A percentile compares a stretch with the other conserved stretches of the same genome.
These are phyloP conservation scores for Eretmochelys imbricata DNA, from an alignment of 2,113 vertebrate genomes.

Conservation along the genomic window DNA sequence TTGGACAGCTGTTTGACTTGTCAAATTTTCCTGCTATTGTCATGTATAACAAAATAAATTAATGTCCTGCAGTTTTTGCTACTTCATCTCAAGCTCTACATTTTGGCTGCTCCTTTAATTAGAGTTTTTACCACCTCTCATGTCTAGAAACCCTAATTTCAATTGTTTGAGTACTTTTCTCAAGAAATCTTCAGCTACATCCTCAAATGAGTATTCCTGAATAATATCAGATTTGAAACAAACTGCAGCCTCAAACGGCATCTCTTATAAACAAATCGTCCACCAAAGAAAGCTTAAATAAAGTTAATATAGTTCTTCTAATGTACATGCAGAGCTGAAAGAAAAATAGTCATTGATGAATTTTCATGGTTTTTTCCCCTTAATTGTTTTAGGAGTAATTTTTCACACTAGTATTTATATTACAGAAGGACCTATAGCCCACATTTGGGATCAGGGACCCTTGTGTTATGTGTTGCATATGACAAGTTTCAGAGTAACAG, in stretches of 20 bases:
- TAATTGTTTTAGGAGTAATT: not conserved
- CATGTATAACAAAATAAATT: slow-evolving; percentile 53
- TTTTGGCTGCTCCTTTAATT: slow-evolving; percentile 58
- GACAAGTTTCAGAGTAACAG: not conserved
- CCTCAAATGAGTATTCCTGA: slow-evolving; percentile 38
- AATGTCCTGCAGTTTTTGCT: slow-evolving; percentile 40
- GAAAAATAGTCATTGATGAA: not conserved
- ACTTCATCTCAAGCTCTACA: slow-evolving; percentile 13
- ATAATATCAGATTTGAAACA: slow-evolving; percentile 44
- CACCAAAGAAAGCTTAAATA: slow-evolving; percentile 1
- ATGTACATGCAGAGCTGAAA: not conserved
- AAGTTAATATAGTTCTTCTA: not conserved
- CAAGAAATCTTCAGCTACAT: slow-evolving; percentile 50
- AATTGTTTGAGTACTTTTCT: slow-evolving; percentile 57
- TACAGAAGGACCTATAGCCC: not conserved
- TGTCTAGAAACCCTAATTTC: slow-evolving; percentile 70
- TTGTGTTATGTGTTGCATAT: not conserved
- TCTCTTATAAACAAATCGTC: slow-evolving; percentile 23
- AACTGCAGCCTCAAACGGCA: not conserved
- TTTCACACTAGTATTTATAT: not conserved
- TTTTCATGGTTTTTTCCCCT: not conserved
- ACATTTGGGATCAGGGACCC: not conserved
- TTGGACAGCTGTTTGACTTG: slow-evolving; percentile 65
- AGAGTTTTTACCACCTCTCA: slow-evolving; percentile 33
- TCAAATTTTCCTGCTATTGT: slow-evolving; percentile 62